Conservation (phyloP, 2,797 vertebrate genomes). For the Triplophysa bombifrons region DNA sequence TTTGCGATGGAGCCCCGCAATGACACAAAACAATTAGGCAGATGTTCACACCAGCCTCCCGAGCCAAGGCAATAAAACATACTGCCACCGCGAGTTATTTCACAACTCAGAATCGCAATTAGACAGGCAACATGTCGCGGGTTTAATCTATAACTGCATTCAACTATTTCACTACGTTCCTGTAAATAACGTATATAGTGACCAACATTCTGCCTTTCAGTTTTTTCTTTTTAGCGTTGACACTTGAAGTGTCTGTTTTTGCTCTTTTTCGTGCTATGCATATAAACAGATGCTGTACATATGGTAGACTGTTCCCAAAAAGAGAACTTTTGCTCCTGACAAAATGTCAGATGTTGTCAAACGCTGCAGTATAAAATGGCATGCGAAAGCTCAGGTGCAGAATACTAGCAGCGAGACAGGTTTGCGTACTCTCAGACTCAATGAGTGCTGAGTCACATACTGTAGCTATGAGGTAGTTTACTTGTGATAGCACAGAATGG, state of each 20-base stretch:
- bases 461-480: not conserved
- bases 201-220: not conserved
- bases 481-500: conserved; percentile 12
- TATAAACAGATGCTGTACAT: conserved; percentile 29
- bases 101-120: conserved; percentile 31
- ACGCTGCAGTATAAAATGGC: conserved; percentile 14
- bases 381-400: conserved; percentile 12
- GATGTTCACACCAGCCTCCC: conserved; percentile 50
- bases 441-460: conserved; percentile 4
- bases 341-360: conserved; percentile 42
- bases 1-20: conserved; percentile 33
- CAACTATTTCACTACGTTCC: not conserved
- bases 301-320: conserved; percentile 4
- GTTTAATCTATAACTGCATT: not conserved
- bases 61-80: conserved; percentile 30
- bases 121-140: conserved; percentile 27
- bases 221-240: conserved; percentile 10
- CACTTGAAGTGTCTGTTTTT: conserved; percentile 20
- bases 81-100: conserved; percentile 36
- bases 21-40: conserved; percentile 57
- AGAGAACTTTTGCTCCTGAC: conserved; percentile 31
- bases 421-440: conserved; percentile 25
- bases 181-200: not conserved
- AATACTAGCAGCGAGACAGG: conserved; percentile 20
- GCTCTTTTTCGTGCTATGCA: not conserved